Base-by-base conservation (phyloP, 2,888 invertebrate genomes). In the Imbricaverruca yamaguchii region DNA sequence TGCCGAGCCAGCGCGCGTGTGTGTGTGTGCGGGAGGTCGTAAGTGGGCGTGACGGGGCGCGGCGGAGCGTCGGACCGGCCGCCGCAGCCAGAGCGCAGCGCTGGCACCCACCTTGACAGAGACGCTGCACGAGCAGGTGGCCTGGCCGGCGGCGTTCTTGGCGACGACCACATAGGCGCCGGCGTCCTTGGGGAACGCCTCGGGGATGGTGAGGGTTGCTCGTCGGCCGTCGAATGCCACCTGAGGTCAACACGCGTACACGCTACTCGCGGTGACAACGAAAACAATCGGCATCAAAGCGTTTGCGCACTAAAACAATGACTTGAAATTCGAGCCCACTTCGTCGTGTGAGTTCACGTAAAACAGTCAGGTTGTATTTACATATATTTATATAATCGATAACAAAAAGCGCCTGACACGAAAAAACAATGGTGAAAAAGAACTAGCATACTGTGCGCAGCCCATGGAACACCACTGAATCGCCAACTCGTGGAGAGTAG, bases 91-190 rank as follows among this genome's bases (percentile, higher is more conserved):
- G 12, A 4, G 56, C 56, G 81, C 7, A 59, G 57, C 25, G n/a
- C 23, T 74, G 61, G 55, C 55, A 77, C 80, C 74, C 78, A 82
- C 83, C 83, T 83, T 83, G 56, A 83, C 83, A 21, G 83, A 83
- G 15, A 83, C 83, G 78, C 80, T 83, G 39, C 83, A 83, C 25
- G 83, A 83, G 86, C 93, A 93, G 12, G 91, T 91, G 0, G 92
- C 93, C 86, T 93, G 92, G 15, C 95, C 95, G 21, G 92, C 92
- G 67, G 92, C 92, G 88, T 95, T 95, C 82, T 93, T 91, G 59
- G 94, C 95, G 21, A 93, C 91, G 57, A 93, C 93, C 87, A 91
- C 92, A 86, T 95, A 95, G 83, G 80, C 80, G 39, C 84, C 84
- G 85, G 92, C 91, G 89, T 94, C 93, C 87, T 93, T 92, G 61